Evolutionary conservation across 1,140 invertebrate species (phyloP).

Genomic region (Drosophila sp.): DNA sequence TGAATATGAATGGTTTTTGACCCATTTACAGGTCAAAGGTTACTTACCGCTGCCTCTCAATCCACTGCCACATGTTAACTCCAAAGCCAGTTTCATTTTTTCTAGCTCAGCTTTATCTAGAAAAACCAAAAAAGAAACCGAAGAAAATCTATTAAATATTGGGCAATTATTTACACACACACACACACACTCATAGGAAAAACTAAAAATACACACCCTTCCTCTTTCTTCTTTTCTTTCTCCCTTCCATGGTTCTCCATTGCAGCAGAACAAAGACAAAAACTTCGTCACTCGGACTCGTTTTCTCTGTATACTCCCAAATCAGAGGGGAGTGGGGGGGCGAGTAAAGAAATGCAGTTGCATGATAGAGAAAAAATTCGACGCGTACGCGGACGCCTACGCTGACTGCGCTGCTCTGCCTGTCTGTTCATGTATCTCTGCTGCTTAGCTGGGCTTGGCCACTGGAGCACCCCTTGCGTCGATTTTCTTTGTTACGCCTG

Average conservation of each 20-base stretch:
- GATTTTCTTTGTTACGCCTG: slow-evolving; percentile 42
- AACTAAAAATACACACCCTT: slow-evolving; percentile 73
- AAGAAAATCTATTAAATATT: neutral
- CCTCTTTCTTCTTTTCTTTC: slow-evolving; percentile 11
- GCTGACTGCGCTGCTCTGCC: slow-evolving; percentile 40
- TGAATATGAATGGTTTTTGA: neutral
- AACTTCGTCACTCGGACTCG: slow-evolving; percentile 41
- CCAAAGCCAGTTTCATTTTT: neutral
- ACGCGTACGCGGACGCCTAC: slow-evolving; percentile 12
- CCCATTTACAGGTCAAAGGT: slow-evolving; percentile 15
- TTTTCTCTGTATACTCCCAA: slow-evolving; percentile 68
- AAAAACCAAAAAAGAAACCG: slow-evolving; percentile 10
- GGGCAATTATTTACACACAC: slow-evolving; percentile 31
- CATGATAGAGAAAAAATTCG: slow-evolving; percentile 69
- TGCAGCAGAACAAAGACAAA: slow-evolving; percentile 58
- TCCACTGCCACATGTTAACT: neutral
- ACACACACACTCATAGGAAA: neutral
- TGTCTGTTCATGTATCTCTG: slow-evolving; percentile 47
- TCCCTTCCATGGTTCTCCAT: slow-evolving; percentile 27
- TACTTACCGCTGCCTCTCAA: slow-evolving; percentile 15
- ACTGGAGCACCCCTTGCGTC: slow-evolving; percentile 57
- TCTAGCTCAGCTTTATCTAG: slow-evolving; percentile 22
- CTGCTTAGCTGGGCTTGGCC: slow-evolving; percentile 44
- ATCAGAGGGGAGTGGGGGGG: neutral
- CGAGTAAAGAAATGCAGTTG: slow-evolving; percentile 41